phyloP scores from a whole-genome alignment of 2,113 vertebrate genomes.

The Eira barbara region DNA sequence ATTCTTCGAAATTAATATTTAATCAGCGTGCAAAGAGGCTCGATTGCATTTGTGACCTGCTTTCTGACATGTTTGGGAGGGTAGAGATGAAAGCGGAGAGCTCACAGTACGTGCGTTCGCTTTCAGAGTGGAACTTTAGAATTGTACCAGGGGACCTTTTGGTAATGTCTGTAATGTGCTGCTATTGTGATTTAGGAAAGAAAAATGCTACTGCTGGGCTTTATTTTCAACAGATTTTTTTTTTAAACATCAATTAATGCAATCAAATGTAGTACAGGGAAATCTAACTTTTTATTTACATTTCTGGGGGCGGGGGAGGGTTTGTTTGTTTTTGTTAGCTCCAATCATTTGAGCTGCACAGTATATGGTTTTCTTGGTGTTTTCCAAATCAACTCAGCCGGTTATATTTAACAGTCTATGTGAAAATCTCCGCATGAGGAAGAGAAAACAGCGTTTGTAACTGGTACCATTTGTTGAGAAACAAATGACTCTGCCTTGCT shows the following conservation, averaged over 20 bases:
- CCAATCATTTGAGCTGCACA: neutral
- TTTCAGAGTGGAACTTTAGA: constrained; percentile 83
- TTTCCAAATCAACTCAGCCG: constrained; percentile 62
- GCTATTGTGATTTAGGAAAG: constrained; percentile 83
- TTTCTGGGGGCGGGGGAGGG: constrained; percentile 53
- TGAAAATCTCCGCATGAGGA: constrained; percentile 45
- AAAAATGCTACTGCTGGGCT: constrained; percentile 86
- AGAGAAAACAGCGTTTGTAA: constrained; percentile 45
- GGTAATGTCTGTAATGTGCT: constrained; percentile 84
- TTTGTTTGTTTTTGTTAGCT: constrained; percentile 71
- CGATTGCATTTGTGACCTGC: constrained; percentile 65
- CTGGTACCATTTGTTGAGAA: constrained; percentile 52
- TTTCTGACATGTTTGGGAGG: constrained; percentile 58
- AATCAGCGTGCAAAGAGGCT: constrained; percentile 45
- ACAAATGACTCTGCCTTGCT: constrained; percentile 42
- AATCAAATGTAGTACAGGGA: constrained; percentile 81
- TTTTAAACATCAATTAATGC: constrained; percentile 85
- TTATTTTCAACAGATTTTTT: constrained; percentile 83
- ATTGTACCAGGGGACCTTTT: constrained; percentile 80
- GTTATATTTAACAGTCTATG: constrained; percentile 53
- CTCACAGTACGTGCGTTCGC: constrained; percentile 78
- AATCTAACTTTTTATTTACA: constrained; percentile 81
- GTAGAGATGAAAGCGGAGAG: constrained; percentile 55
- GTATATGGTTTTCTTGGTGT: constrained; percentile 57
- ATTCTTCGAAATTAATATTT: constrained; percentile 34